Evolutionary conservation across 1,140 invertebrate genomes (phyloP).

Genomic region (Psilanteris sp.): DNA sequence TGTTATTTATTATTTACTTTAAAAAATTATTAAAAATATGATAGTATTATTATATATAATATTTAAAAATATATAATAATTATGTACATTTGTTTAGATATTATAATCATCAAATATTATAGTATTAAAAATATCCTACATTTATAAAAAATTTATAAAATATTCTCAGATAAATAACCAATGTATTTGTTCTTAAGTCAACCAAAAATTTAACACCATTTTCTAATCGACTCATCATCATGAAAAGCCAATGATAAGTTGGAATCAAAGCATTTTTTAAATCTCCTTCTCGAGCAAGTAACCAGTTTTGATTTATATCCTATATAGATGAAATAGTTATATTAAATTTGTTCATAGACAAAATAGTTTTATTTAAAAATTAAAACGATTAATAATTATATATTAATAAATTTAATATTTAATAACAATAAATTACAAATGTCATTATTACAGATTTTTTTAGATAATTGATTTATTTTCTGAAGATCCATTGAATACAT

Average conservation of each 20-base stretch:
- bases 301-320: slow-evolving; percentile 69
- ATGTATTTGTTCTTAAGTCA: slow-evolving; percentile 85
- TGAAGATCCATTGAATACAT: slow-evolving; percentile 77
- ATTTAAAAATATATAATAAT: too few species aligned
- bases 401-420: too few species aligned
- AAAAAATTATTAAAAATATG: too few species aligned
- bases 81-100: too few species aligned
- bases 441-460: slow-evolving; percentile 68
- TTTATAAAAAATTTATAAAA: too few species aligned
- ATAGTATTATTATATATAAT: too few species aligned
- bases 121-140: too few species aligned
- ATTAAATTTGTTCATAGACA: neutral
- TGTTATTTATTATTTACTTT: too few species aligned
- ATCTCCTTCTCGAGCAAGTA: slow-evolving; percentile 73
- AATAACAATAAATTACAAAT: too few species aligned
- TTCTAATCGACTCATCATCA: slow-evolving; percentile 83
- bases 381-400: too few species aligned
- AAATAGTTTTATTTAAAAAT: slow-evolving; percentile 30
- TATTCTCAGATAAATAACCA: too few species aligned
- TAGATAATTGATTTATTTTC: slow-evolving; percentile 70
- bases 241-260: slow-evolving; percentile 84
- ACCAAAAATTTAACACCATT: slow-evolving; percentile 89
- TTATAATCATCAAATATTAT: too few species aligned
- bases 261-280: slow-evolving; percentile 80
- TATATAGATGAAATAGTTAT: slow-evolving; percentile 45